Conservation (phyloP, 2,888 invertebrate species). For the Drosophila atripex region DNA sequence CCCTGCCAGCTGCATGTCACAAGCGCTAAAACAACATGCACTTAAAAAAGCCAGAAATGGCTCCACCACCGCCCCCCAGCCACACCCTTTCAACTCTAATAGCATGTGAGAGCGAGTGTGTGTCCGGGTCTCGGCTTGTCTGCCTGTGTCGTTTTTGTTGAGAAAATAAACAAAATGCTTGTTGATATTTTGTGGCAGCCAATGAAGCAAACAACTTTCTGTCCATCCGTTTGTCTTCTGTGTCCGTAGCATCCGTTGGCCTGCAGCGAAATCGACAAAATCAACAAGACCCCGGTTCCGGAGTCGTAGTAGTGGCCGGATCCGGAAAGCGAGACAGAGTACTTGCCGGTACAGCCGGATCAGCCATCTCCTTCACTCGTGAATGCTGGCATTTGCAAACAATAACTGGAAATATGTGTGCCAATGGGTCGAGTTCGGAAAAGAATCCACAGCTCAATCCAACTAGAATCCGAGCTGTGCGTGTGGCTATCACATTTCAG, state of each 20-base stretch:
- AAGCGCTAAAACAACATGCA: constrained; percentile 80
- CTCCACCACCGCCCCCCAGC: neutral
- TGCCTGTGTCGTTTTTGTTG: constrained; percentile 62
- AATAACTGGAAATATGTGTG: constrained; percentile 55
- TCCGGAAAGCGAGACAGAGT: constrained; percentile 1
- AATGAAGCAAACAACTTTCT: constrained; percentile 76
- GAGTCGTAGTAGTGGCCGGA: constrained; percentile 20
- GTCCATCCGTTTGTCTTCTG: constrained; percentile 44
- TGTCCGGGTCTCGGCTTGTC: constrained; percentile 37
- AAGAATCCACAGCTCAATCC: constrained; percentile 2
- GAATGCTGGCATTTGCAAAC: constrained; percentile 61
- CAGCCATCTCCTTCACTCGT: constrained; percentile 4
- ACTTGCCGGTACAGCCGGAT: constrained; percentile 7
- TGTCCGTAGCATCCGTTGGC: constrained; percentile 56
- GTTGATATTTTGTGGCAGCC: constrained; percentile 81
- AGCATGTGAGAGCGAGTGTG: constrained; percentile 54
- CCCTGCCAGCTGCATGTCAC: constrained; percentile 69
- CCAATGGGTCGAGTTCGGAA: constrained; percentile 24
- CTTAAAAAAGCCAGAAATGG: constrained; percentile 54
- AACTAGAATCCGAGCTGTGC: constrained; percentile 9
- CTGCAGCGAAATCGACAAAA: constrained; percentile 74
- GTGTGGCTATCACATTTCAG: constrained; percentile 25
- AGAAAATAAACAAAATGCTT: constrained; percentile 79
- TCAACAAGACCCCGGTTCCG: constrained; percentile 59
- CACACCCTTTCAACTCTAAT: constrained; percentile 48